These are phyloP conservation scores for Netelia fuscicornis DNA, from an alignment of 2,888 invertebrate species.

Conservation along the genomic window DNA sequence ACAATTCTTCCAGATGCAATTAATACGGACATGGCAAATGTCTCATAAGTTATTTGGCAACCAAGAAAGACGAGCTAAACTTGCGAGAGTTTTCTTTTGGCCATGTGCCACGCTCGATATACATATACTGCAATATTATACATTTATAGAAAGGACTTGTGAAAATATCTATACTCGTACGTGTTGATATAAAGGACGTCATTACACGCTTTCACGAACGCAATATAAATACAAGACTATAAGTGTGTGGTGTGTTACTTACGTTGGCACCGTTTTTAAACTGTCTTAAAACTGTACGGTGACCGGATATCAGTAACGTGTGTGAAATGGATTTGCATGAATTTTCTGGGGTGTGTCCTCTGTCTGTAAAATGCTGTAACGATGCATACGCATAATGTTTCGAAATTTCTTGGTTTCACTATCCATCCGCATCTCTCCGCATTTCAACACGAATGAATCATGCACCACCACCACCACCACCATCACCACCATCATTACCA, in stretches of 20 bases:
- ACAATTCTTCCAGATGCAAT: neutral
- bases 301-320: constrained; percentile 57
- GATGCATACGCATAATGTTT: constrained; percentile 10
- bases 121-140: constrained; percentile 57
- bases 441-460: constrained; percentile 15
- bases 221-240: constrained; percentile 50
- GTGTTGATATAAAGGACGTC: constrained; percentile 51
- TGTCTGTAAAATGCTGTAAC: constrained; percentile 41
- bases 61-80: constrained; percentile 15
- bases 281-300: constrained; percentile 60
- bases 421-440: constrained; percentile 16
- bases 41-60: constrained; percentile 1
- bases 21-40: neutral
- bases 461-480: neutral
- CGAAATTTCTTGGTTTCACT: constrained; percentile 18
- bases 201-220: constrained; percentile 39
- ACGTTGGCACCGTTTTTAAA: constrained; percentile 41
- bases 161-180: constrained; percentile 59
- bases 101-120: constrained; percentile 43
- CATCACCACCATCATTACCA: too few species aligned
- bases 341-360: constrained; percentile 32
- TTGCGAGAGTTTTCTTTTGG: constrained; percentile 66
- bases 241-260: constrained; percentile 14
- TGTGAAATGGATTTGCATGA: constrained; percentile 54
- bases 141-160: constrained; percentile 67